Evolutionary conservation across 2,888 invertebrate genomes (phyloP), one percentile per base, ranked within the genome.

Genomic region (Coelopa pilipes): DNA sequence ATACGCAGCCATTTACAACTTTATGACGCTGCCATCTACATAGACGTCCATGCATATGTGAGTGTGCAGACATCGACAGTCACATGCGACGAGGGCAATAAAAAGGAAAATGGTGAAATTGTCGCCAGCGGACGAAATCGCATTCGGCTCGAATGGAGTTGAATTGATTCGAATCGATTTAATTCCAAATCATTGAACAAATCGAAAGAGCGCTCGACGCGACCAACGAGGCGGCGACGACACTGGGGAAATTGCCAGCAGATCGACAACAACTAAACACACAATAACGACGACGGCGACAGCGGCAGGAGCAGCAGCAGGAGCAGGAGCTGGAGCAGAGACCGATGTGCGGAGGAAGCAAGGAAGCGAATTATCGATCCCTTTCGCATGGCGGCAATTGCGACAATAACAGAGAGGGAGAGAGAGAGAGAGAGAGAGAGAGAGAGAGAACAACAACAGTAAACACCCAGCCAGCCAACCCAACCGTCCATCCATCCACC

Each of bases 111-210:
- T 82, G 80, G 81, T 79, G 82, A 81, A 80, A 82, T 82, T 80
- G 82, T 82, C 81, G 80, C 80, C 70, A 34, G 78, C 79, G 53
- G 63, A 60, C 45, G 53, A 34, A 47, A 63, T 47, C 75, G 78
- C 80, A 77, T 82, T 78, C 81, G 79, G 77, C 82, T 81, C 80
- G 82, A 81, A 82, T 83, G 81, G 81, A 82, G 83, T 82, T 83
- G 83, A 82, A 82, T 82, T 82, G 83, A 34, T 72, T 75, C 70
- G 74, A 79, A 77, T 78, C 78, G 78, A 78, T 78, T 78, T 76
- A 69, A 69, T 79, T 85, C 82, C 84, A 81, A 83, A 82, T 85
- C 85, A 85, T 84, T 85, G 84, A 85, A 82, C 82, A 84, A 85
- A 84, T 85, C 82, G 80, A 84, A 83, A 81, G 82, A 78, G 81